phyloP scores from a whole-genome alignment of 2,113 vertebrate genomes.

The Salvator merianae region DNA sequence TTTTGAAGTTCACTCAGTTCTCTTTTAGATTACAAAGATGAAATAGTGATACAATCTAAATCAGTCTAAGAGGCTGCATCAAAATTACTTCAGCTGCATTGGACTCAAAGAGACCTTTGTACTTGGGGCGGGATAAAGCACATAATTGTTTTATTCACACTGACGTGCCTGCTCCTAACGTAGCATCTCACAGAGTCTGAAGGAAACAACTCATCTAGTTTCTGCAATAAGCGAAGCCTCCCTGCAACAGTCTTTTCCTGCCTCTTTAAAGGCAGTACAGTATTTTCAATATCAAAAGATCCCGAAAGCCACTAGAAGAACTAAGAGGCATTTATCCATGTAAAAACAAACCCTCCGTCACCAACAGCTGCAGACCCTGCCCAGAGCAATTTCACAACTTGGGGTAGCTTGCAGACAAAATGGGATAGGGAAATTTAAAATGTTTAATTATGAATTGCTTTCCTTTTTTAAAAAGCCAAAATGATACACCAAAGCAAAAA shows the following conservation, averaged over 20 bases:
- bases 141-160: slow-evolving; percentile 20
- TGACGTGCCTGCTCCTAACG: slow-evolving; percentile 10
- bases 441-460: too few relatives aligned
- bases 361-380: background rate
- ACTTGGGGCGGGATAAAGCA: background rate
- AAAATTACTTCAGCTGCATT: slow-evolving; percentile 30
- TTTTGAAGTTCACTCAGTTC: background rate
- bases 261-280: slow-evolving; percentile 1
- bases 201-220: background rate
- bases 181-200: background rate
- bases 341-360: background rate
- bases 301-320: background rate
- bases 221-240: background rate
- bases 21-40: background rate
- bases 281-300: background rate
- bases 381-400: background rate
- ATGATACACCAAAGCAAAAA: background rate
- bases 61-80: slow-evolving; percentile 10
- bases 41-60: background rate
- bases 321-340: background rate
- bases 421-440: too few relatives aligned
- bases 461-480: too few relatives aligned
- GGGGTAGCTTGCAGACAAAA: background rate
- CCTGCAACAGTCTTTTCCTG: background rate
- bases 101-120: slow-evolving; percentile 30